Base-by-base conservation (phyloP, 2,113 vertebrate species). In the Candoia aspera region DNA sequence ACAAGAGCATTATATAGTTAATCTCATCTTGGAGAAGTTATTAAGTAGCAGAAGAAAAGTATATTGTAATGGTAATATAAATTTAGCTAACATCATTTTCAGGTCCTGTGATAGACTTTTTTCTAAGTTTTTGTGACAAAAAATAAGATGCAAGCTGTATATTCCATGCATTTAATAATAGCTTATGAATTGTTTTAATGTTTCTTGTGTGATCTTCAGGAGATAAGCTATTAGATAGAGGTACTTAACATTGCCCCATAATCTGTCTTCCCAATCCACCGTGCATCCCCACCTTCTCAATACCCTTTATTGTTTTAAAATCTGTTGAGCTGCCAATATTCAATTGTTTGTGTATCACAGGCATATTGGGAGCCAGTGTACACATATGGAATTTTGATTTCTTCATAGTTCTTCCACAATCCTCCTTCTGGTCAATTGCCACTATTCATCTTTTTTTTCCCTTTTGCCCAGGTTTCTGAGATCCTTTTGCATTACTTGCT, bases 31-130 rank as follows among this genome's bases (percentile, higher is more conserved):
- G 8, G 95, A 92, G n/a, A 2, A 90, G 54, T 84, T 90, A 93
- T 88, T 91, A 94, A 88, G 0, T 3, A 53, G 93, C 90, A 88
- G 88, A 87, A 29, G 84, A 68, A 90, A 94, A 3, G 11, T 33
- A 55, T 58, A 83, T 0, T 1, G 8, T n/a, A 86, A 90, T 94
- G 91, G 0, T 89, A 94, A 60, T 42, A 15, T 17, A 3, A 4
- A 42, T 9, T 84, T 94, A 91, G 3, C 85, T 92, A 59, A 92
- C 92, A 94, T 83, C 2, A 89, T 46, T 33, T 12, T 62, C 29
- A 10, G 2, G 15, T 29, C 24, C 3, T 55, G 60, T 88, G 13
- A 17, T 92, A 91, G 1, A 91, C 88, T 94, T 91, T 2, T 91
- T 86, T 26, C 2, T 93, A 87, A 93, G 26, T 0, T 37, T 49